Evolutionary conservation across 2,113 vertebrate species (phyloP).

Genomic region (Cheilinus undulatus): DNA sequence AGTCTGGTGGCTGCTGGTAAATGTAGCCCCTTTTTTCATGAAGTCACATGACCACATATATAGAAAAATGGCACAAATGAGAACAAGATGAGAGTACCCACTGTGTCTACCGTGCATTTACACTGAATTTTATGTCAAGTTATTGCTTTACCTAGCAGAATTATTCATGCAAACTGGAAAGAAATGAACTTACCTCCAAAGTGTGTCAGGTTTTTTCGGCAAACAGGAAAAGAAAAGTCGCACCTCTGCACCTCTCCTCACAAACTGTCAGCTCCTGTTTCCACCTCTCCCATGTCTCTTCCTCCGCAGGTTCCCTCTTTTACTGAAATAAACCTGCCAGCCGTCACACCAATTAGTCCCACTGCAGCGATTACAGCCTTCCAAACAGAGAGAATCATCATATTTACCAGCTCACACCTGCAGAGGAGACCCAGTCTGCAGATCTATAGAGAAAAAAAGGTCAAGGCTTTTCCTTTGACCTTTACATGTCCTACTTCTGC

Average conservation of each 20-base stretch:
- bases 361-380: conserved; percentile 27
- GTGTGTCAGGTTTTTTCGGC: background rate
- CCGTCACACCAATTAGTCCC: conserved; percentile 32
- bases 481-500: conserved; percentile 51
- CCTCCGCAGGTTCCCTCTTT: conserved; percentile 51
- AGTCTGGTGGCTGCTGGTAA: conserved; percentile 56
- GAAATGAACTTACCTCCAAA: background rate
- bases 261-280: background rate
- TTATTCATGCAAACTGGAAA: conserved; percentile 11
- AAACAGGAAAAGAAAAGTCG: conserved; percentile 1
- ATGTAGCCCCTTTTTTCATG: conserved; percentile 12
- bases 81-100: background rate
- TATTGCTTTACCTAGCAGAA: background rate
- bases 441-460: conserved; percentile 41
- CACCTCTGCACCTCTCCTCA: background rate
- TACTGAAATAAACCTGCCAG: conserved; percentile 68
- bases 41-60: conserved; percentile 26
- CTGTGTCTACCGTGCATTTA: background rate
- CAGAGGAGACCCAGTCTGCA: conserved; percentile 22
- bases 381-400: conserved; percentile 12
- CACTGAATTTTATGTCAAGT: background rate
- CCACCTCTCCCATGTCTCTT: conserved; percentile 3
- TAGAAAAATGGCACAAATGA: conserved; percentile 21
- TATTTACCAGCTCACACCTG: conserved; percentile 31
- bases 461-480: conserved; percentile 58